Percentiles rank a stretch among this genome's conserved stretches.
These are phyloP conservation scores for Halictus ligatus DNA, from an alignment of 2,888 invertebrate species.

Conservation along the genomic window DNA sequence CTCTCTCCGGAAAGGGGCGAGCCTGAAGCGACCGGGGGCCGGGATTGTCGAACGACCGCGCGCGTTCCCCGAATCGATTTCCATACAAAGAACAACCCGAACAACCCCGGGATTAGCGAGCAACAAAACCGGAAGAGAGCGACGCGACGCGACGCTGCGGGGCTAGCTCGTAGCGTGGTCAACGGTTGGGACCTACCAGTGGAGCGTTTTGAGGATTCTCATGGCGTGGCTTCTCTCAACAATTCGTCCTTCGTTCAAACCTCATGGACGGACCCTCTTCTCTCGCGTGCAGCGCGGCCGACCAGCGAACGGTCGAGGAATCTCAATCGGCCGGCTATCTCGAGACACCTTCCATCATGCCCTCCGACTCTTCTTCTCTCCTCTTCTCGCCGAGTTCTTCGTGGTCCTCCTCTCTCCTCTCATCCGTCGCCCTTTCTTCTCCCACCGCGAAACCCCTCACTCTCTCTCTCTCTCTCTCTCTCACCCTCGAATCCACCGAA, in stretches of 20 bases:
- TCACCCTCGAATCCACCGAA: background rate
- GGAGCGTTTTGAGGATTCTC: conserved; percentile 84
- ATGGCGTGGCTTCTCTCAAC: conserved; percentile 80
- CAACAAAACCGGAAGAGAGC: conserved; percentile 6
- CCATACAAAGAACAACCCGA: conserved; percentile 46
- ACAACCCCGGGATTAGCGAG: conserved; percentile 28
- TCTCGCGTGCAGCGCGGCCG: conserved; percentile 60
- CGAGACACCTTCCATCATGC: conserved; percentile 55
- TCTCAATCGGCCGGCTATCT: conserved; percentile 65
- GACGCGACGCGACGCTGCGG: background rate
- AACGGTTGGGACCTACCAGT: conserved; percentile 79
- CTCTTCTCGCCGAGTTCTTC: background rate
- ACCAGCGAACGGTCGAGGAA: conserved; percentile 65
- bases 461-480: no score
- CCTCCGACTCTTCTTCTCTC: conserved; percentile 44
- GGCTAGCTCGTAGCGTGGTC: background rate
- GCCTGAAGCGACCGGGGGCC: background rate
- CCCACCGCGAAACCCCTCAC: background rate
- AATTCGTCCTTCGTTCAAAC: conserved; percentile 71
- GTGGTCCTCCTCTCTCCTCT: background rate
- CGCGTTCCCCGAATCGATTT: conserved; percentile 35
- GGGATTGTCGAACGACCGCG: conserved; percentile 10
- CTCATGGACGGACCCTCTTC: conserved; percentile 61
- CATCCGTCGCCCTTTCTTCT: background rate
- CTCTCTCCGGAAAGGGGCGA: background rate